Conservation (phyloP, 1,140 invertebrate genomes). For the Drosophila repleta region DNA sequence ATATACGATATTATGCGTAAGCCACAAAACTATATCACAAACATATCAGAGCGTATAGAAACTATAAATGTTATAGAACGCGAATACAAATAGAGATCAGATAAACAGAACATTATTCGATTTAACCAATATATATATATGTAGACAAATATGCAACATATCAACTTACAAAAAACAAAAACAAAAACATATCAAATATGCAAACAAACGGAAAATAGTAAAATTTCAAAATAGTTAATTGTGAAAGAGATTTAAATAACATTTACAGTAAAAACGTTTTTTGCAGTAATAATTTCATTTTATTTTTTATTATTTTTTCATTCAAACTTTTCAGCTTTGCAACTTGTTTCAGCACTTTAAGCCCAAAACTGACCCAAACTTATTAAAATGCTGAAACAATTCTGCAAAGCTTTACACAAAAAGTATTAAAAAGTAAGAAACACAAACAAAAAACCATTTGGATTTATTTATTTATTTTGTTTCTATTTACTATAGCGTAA, state of each 20-base stretch:
- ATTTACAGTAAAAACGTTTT: constrained; percentile 4
- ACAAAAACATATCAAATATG: constrained; percentile 73
- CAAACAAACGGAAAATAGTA: constrained; percentile 13
- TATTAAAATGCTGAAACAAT: constrained; percentile 76
- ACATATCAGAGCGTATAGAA: constrained; percentile 71
- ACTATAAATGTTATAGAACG: constrained; percentile 34
- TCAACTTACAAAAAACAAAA: constrained; percentile 55
- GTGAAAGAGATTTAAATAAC: constrained; percentile 18
- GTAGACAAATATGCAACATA: constrained; percentile 69
- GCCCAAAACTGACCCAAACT: constrained; percentile 74
- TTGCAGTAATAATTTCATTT: too few species aligned
- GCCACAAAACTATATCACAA: constrained; percentile 69
- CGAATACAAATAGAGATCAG: constrained; percentile 28
- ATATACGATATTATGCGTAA: constrained; percentile 49
- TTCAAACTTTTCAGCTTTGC: constrained; percentile 33
- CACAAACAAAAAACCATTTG: background rate
- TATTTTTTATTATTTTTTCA: too few species aligned
- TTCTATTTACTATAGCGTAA: background rate
- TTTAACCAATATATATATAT: constrained; percentile 10
- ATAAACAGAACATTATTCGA: constrained; percentile 28
- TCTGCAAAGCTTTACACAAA: constrained; percentile 40
- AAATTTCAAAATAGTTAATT: constrained; percentile 16
- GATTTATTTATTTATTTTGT: background rate
- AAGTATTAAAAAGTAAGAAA: background rate
- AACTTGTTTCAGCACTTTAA: constrained; percentile 77